Conservation (phyloP, 2,113 vertebrate genomes). For the Clinocottus analis region DNA sequence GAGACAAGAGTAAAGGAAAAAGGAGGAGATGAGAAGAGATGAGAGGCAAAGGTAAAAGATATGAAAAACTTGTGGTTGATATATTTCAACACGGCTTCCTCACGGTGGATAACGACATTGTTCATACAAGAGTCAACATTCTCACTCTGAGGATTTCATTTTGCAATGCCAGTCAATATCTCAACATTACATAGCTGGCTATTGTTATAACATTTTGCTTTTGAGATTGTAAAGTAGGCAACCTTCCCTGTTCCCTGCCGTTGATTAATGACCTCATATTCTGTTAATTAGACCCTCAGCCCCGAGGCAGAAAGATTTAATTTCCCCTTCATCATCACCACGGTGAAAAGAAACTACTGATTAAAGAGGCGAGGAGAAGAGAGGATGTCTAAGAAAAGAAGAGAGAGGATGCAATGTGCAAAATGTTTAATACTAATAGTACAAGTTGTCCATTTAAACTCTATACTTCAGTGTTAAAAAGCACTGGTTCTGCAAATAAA, state of each 20-base stretch:
- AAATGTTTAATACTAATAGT: not conserved
- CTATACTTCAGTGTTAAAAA: not conserved
- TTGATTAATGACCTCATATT: constrained; percentile 98
- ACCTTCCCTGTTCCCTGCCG: constrained; percentile 83
- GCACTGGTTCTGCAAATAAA: not conserved
- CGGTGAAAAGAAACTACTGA: constrained; percentile 84
- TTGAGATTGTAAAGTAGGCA: constrained; percentile 76
- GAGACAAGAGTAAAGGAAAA: not conserved
- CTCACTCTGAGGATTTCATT: constrained; percentile 33
- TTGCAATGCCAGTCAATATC: constrained; percentile 61
- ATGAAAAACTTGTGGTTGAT: constrained; percentile 2
- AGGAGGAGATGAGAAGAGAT: not conserved
- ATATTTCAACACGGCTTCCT: not conserved
- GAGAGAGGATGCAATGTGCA: not conserved
- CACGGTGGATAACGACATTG: not conserved
- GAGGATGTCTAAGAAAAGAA: constrained; percentile 11
- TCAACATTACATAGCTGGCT: constrained; percentile 45
- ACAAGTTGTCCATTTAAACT: not conserved
- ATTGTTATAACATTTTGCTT: constrained; percentile 67
- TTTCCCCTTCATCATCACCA: constrained; percentile 89
- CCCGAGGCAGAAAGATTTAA: constrained; percentile 93
- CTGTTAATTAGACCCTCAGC: constrained; percentile 90
- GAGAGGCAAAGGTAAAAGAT: not conserved
- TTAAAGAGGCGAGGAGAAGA: constrained; percentile 82
- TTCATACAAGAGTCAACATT: constrained; percentile 28